Evolutionary conservation across 2,113 vertebrate genomes (phyloP).

Genomic region (Procavia capensis): DNA sequence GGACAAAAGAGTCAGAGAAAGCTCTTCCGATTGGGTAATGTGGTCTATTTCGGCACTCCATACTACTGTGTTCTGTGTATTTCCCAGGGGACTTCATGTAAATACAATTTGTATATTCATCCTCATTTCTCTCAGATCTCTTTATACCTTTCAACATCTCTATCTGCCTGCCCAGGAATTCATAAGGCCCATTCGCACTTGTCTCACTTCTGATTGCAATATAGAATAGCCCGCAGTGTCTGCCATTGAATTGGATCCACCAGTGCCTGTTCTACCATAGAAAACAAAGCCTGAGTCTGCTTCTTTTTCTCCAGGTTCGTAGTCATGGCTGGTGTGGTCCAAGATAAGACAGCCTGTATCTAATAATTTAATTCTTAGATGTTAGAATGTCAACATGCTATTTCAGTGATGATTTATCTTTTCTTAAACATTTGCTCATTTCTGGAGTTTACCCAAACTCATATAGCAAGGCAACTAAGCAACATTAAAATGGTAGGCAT

Average conservation of each 20-base stretch:
- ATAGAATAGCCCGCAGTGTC: not conserved
- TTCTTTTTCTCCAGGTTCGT: not conserved
- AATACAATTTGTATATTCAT: not conserved
- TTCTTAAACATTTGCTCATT: slow-evolving; percentile 77
- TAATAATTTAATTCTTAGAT: slow-evolving; percentile 41
- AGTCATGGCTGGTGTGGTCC: not conserved
- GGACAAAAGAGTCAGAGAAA: not conserved
- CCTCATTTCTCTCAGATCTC: not conserved
- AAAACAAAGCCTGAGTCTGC: not conserved
- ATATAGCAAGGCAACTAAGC: slow-evolving; percentile 43
- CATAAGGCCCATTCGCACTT: not conserved
- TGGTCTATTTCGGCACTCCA: not conserved
- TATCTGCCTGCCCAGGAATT: not conserved
- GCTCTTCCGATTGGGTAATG: not conserved
- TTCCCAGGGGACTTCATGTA: not conserved
- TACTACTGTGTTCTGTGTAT: not conserved
- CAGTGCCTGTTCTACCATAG: not conserved
- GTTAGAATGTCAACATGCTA: slow-evolving; percentile 57
- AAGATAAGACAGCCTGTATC: not conserved
- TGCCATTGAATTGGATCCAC: not conserved
- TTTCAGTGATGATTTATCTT: slow-evolving; percentile 52
- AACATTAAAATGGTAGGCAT: slow-evolving; percentile 64
- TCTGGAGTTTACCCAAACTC: slow-evolving; percentile 65
- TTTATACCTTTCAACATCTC: not conserved
- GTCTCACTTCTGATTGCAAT: not conserved